A percentile compares a stretch with the other conserved stretches of the same genome.
Evolutionary conservation across 2,113 vertebrate genomes (phyloP).

Genomic region (Scomber colias): DNA sequence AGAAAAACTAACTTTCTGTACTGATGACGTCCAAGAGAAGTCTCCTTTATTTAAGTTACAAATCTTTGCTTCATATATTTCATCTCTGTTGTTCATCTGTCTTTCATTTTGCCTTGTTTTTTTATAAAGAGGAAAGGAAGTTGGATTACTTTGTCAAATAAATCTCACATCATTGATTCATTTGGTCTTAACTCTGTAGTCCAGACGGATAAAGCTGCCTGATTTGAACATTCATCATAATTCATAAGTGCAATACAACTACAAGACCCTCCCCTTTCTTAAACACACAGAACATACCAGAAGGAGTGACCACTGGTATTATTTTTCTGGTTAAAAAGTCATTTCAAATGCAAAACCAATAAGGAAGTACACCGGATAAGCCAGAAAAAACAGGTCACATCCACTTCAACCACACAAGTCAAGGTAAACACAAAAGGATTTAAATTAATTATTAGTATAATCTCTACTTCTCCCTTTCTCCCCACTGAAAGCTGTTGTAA

Average conservation of each 20-base stretch:
- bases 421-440: background rate
- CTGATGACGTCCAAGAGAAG: background rate
- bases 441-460: conserved; percentile 2
- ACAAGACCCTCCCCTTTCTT: background rate
- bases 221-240: conserved; percentile 5
- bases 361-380: background rate
- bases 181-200: background rate
- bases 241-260: conserved; percentile 2
- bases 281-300: background rate
- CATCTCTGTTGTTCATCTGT: background rate
- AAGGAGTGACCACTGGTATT: background rate
- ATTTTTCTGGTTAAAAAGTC: background rate
- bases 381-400: background rate
- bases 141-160: background rate
- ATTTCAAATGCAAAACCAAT: too few relatives aligned
- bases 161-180: background rate
- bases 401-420: background rate
- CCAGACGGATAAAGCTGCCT: background rate
- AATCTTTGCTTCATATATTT: background rate
- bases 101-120: background rate
- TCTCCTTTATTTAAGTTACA: background rate
- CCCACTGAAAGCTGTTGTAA: conserved; percentile 1
- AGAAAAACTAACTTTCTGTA: background rate
- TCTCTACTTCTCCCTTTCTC: background rate
- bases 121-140: background rate